phyloP scores from a whole-genome alignment of 2,113 vertebrate genomes.

The Corvus hawaiiensis region DNA sequence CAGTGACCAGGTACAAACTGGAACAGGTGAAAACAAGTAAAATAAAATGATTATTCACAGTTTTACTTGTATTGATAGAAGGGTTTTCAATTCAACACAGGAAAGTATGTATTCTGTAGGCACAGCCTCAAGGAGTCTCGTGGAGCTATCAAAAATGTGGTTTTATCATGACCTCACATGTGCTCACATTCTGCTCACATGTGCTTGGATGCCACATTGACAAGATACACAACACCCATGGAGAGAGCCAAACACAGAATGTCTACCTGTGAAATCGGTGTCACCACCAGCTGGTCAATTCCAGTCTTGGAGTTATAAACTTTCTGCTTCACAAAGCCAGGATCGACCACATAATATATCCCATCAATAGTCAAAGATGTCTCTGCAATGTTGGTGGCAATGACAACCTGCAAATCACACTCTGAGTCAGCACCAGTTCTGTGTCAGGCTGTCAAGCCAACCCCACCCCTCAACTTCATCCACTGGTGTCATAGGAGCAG shows the following conservation, averaged over 20 bases:
- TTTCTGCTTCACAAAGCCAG: constrained; percentile 97
- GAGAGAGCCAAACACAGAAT: not conserved
- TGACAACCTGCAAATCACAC: constrained; percentile 82
- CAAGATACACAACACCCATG: not conserved
- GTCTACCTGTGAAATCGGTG: constrained; percentile 93
- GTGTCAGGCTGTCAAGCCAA: not conserved
- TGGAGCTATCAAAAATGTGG: not conserved
- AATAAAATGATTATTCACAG: not conserved
- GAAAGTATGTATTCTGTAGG: not conserved
- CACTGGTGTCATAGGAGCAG: accelerated
- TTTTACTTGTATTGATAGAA: not conserved
- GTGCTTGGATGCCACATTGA: not conserved
- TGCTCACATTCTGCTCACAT: not conserved
- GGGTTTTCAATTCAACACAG: not conserved
- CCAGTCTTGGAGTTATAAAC: constrained; percentile 99
- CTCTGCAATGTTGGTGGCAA: constrained; percentile 97
- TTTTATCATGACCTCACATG: not conserved
- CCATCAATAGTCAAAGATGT: constrained; percentile 96
- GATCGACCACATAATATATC: constrained; percentile 97
- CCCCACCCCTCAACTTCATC: not conserved
- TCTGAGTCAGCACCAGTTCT: not conserved
- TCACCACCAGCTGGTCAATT: constrained; percentile 97
- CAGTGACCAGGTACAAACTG: not conserved
- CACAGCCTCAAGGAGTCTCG: not conserved
- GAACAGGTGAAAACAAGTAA: not conserved